Evolutionary conservation across 2,113 vertebrate species (phyloP).

Genomic region (Enhydra lutris): DNA sequence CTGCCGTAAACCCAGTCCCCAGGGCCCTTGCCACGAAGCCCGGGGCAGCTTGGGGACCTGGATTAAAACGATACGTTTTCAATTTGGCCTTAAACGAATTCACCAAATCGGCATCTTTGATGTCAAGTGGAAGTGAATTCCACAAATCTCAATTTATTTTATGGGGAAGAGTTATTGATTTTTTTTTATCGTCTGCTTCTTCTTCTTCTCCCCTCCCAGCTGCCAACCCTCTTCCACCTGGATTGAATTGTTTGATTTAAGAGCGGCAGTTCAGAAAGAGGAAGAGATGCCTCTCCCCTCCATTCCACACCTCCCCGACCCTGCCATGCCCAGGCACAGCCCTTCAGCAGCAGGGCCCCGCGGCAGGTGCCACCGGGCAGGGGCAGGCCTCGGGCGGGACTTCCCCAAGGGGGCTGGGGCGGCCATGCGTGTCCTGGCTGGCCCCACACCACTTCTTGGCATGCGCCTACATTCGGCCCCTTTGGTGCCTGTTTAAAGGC

Average conservation of each 20-base stretch:
- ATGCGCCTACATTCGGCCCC: neutral
- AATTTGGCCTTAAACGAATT: slow-evolving; percentile 79
- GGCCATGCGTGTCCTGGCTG: accelerated
- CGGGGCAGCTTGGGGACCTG: neutral
- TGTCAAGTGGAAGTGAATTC: slow-evolving; percentile 80
- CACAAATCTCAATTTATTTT: slow-evolving; percentile 85
- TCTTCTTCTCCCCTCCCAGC: slow-evolving; percentile 69
- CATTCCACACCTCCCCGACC: neutral
- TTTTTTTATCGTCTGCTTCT: slow-evolving; percentile 82
- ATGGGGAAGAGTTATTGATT: slow-evolving; percentile 86
- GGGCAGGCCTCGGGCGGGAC: no score
- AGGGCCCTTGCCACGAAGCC: neutral
- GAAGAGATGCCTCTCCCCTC: slow-evolving; percentile 55
- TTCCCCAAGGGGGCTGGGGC: neutral
- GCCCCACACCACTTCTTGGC: neutral
- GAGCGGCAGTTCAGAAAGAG: slow-evolving; percentile 74
- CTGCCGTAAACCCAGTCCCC: neutral
- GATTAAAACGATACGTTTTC: slow-evolving; percentile 64
- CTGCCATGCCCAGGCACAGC: neutral
- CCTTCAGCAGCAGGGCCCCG: neutral
- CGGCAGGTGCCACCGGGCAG: neutral
- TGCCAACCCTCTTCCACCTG: slow-evolving; percentile 75
- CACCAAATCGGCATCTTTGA: slow-evolving; percentile 78
- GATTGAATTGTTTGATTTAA: slow-evolving; percentile 87
- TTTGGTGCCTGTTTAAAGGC: neutral